Evolutionary conservation across 2,888 invertebrate species (phyloP).

Genomic region (Rhogogaster chlorosoma): DNA sequence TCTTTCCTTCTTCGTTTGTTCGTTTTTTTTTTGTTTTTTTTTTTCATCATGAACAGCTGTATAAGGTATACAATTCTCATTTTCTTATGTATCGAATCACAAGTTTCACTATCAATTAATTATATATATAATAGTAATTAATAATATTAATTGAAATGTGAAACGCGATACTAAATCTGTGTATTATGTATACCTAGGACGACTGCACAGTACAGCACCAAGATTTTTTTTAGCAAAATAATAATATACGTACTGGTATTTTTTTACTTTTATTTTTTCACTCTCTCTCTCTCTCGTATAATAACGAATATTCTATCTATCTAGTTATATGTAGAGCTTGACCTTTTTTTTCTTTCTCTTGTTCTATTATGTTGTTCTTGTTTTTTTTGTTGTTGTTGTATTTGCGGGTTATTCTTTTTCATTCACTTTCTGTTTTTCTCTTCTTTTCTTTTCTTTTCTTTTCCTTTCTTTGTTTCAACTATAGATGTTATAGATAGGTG

Average conservation of each 20-base stretch:
- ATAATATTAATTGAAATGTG: background rate
- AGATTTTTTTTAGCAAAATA: background rate
- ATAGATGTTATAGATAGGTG: background rate
- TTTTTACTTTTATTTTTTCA: background rate
- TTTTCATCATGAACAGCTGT: background rate
- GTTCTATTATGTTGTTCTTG: background rate
- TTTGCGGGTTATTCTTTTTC: too few relatives aligned
- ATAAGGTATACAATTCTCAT: background rate
- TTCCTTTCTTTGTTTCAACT: constrained; percentile 1
- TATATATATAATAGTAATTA: background rate
- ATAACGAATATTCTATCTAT: constrained; percentile 10
- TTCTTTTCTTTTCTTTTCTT: background rate
- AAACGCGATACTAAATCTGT: background rate
- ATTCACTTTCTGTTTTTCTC: constrained; percentile 25
- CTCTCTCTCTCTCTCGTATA: background rate
- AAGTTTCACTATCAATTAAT: background rate
- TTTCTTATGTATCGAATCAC: background rate
- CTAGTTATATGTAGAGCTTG: background rate
- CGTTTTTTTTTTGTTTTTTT: background rate
- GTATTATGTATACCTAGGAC: background rate
- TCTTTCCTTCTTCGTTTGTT: background rate
- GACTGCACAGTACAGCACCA: constrained; percentile 1
- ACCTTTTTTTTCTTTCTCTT: background rate
- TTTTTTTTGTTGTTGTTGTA: background rate
- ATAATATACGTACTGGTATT: constrained; percentile 1